phyloP scores from a whole-genome alignment of 2,888 invertebrate species.

The Acrocera orbiculus region DNA sequence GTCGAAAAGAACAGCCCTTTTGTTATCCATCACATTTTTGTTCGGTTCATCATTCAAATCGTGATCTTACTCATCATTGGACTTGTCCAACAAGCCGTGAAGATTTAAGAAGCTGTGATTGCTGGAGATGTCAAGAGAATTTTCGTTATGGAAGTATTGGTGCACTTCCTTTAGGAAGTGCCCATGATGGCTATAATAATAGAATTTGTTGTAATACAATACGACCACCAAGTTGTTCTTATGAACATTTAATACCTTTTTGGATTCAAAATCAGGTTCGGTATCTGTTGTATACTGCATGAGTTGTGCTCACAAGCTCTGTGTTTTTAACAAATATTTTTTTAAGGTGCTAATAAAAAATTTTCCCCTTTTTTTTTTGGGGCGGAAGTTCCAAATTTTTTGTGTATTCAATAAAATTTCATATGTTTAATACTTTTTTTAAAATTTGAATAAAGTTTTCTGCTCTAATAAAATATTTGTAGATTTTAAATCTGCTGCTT shows the following conservation, averaged over 20 bases:
- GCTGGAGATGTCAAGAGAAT: slow-evolving; percentile 34
- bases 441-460: too few species aligned
- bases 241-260: slow-evolving; percentile 9
- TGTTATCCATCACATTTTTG: too few species aligned
- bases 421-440: too few species aligned
- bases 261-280: slow-evolving; percentile 10
- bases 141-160: slow-evolving; percentile 33
- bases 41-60: slow-evolving; percentile 9
- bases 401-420: too few species aligned
- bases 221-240: slow-evolving; percentile 8
- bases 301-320: too few species aligned
- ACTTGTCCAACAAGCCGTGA: slow-evolving; percentile 13
- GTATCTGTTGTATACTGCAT: too few species aligned
- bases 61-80: slow-evolving; percentile 10
- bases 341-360: too few species aligned
- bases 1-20: not conserved
- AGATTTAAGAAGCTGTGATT: slow-evolving; percentile 12
- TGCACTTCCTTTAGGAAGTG: slow-evolving; percentile 14
- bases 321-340: too few species aligned
- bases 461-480: too few species aligned
- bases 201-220: slow-evolving; percentile 10
- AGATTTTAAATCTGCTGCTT: too few species aligned
- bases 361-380: too few species aligned
- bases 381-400: not conserved
- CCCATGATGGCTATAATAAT: slow-evolving; percentile 10